phyloP scores from a whole-genome alignment of 2,888 invertebrate species.

The Apodemia duryi region DNA sequence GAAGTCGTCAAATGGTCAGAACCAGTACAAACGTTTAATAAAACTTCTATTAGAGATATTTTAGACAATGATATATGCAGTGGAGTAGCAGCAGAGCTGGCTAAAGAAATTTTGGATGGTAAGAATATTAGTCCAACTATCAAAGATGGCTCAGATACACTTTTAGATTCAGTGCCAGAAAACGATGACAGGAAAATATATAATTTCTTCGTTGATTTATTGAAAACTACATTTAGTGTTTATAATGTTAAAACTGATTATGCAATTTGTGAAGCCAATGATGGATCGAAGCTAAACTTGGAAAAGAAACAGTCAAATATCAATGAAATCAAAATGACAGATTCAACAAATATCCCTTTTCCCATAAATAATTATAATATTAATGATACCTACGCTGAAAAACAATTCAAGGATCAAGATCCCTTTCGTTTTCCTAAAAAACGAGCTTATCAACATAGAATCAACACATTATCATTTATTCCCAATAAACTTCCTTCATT shows the following conservation, averaged over 20 bases:
- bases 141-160: conserved; percentile 36
- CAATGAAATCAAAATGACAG: neutral
- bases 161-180: conserved; percentile 32
- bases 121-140: conserved; percentile 30
- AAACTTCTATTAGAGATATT: neutral
- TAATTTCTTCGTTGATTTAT: conserved; percentile 54
- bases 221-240: conserved; percentile 49
- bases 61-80: neutral
- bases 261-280: neutral
- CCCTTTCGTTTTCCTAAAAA: neutral
- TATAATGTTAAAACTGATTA: conserved; percentile 40
- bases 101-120: neutral
- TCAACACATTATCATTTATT: neutral
- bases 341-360: neutral
- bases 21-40: neutral
- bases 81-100: neutral
- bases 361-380: neutral
- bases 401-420: neutral
- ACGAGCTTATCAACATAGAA: neutral
- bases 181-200: conserved; percentile 45
- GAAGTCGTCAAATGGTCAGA: conserved; percentile 11
- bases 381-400: neutral
- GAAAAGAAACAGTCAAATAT: neutral
- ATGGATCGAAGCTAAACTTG: neutral
- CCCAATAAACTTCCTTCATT: conserved; percentile 15